phyloP scores from a whole-genome alignment of 1,140 invertebrate genomes.

The Halyomorpha halys region DNA sequence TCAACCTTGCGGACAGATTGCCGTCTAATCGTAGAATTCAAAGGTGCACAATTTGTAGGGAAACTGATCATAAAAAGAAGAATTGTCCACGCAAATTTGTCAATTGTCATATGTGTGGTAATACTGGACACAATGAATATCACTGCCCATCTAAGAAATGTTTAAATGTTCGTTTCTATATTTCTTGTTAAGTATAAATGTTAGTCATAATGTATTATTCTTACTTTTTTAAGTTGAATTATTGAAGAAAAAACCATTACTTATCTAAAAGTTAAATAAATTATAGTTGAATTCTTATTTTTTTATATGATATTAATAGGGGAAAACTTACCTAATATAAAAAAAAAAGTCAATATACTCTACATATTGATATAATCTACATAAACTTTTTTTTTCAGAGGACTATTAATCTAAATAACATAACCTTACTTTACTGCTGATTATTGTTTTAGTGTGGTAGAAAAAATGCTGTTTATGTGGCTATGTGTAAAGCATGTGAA shows the following conservation, averaged over 20 bases:
- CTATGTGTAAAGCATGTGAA: not conserved
- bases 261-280: too few species aligned
- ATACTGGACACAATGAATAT: not conserved
- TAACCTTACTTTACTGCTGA: not conserved
- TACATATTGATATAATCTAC: too few species aligned
- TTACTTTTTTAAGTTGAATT: too few species aligned
- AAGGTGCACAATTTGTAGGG: conserved; percentile 1
- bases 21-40: not conserved
- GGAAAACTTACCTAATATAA: too few species aligned
- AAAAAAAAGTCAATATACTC: too few species aligned
- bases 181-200: too few species aligned
- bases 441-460: conserved; percentile 1
- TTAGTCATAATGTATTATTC: too few species aligned
- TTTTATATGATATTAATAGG: too few species aligned
- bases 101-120: not conserved
- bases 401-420: too few species aligned
- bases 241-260: too few species aligned
- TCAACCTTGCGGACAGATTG: not conserved
- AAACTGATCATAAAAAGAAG: not conserved
- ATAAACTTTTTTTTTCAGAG: too few species aligned
- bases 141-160: not conserved
- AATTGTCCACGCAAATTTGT: not conserved
- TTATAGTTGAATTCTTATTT: too few species aligned
- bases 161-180: not conserved
- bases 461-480: not conserved